Base-by-base conservation (phyloP, 2,797 vertebrate genomes). In the Argya squamiceps region DNA sequence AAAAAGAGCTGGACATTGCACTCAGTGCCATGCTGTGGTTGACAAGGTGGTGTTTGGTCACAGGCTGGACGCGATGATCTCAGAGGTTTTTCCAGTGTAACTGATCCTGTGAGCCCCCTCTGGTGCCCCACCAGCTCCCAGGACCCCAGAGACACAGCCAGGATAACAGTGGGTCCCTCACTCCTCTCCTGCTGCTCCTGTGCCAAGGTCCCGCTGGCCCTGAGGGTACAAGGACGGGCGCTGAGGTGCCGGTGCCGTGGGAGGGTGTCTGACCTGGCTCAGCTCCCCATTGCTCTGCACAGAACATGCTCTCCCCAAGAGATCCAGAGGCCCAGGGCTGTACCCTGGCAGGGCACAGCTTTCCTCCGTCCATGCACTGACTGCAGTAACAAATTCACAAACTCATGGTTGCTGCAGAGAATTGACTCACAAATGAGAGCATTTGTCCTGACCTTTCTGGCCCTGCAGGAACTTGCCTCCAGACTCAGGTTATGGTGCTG, bases 191-290 rank as follows among this genome's bases (percentile, higher is more conserved):
- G 0, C 13, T 13, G 63, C 24, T 9, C 27, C 30, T 2, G 1
- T 4, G 13, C 2, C 30, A 13, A 1, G 8, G 44, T 2, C 3
- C 58, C 0, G 0, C 52, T 11, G 59, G 17, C 8, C 19, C 15
- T 2, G 8, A 18, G 16, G 13, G 60, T 41, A 16, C 24, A 2
- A 10, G 46, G 56, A 7, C 0, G 13, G 27, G 50, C 30, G 24
- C 15, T 0, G 58, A 32, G 15, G 9, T 29, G 12, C 2, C n/a
- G 5, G 58, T 6, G 55, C 44, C 4, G 6, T 5, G 17, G 8
- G 15, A 71, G 16, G 29, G 16, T 4, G 4, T 10, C 16, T 12
- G 12, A 52, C 36, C 49, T 2, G 22, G 16, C 22, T 37, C 36
- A 15, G 11, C 4, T 34, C 34, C 41, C 23, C n/a, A 1, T 41